phyloP scores from a whole-genome alignment of 2,888 invertebrate genomes.

The Melanargia galathea region DNA sequence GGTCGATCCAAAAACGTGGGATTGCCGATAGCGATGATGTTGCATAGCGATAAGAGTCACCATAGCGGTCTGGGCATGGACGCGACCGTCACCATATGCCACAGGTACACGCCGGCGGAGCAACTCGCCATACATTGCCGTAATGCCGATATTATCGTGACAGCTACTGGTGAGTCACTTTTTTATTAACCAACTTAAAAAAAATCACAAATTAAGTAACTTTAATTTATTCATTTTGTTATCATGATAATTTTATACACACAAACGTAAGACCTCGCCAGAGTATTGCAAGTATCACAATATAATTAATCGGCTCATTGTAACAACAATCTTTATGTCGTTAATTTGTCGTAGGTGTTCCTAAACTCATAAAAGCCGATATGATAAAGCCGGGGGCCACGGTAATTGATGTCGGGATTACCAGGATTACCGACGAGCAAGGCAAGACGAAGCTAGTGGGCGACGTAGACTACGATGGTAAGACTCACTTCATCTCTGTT shows the following conservation, averaged over 20 bases:
- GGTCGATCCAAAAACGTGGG: constrained; percentile 97
- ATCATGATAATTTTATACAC: too few relatives aligned
- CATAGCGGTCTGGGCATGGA: constrained; percentile 88
- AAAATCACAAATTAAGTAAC: too few relatives aligned
- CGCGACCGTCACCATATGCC: constrained; percentile 94
- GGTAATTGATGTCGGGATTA: constrained; percentile 94
- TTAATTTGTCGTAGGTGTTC: constrained; percentile 81
- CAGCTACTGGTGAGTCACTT: constrained; percentile 83
- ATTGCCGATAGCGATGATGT: constrained; percentile 92
- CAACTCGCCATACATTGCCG: constrained; percentile 87
- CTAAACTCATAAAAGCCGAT: constrained; percentile 88
- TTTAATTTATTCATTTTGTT: constrained; percentile 16
- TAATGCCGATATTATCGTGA: constrained; percentile 89
- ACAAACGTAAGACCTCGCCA: too few relatives aligned
- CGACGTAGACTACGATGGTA: constrained; percentile 93
- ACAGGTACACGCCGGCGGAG: constrained; percentile 91
- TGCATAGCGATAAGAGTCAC: constrained; percentile 88
- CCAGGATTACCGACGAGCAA: constrained; percentile 84
- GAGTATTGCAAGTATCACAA: too few relatives aligned
- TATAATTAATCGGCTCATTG: too few relatives aligned
- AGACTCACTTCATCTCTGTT: constrained; percentile 38
- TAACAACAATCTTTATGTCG: constrained; percentile 10
- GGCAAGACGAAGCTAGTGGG: constrained; percentile 91
- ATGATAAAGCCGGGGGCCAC: constrained; percentile 95
- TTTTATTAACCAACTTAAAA: too few relatives aligned